Evolutionary conservation across 2,888 invertebrate species (phyloP), one percentile per base, ranked within the genome.

Genomic region (Gonocerus acuteangulatus): DNA sequence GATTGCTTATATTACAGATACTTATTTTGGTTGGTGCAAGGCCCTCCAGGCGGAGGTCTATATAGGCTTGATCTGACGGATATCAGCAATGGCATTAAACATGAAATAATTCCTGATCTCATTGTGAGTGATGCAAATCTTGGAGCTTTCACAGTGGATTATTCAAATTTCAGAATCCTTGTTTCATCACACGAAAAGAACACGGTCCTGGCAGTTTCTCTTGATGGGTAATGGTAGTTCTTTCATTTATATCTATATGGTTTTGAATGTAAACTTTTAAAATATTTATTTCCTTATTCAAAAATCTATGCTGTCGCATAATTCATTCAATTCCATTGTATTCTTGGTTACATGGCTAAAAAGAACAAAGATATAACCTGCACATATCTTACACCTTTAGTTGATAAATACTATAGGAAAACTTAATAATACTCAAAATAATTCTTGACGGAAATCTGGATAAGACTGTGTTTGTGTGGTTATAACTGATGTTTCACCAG

Each of bases 161-260:
- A 88, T 69, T 81, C 83, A 1, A 88, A 89, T 71, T 89, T 90
- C 71, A 80, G 87, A 63, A 75, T 94, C 3, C 79, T 91, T 11
- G 84, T 89, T 1, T 84, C 90, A 0, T 83, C 86, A 72, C 82
- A 86, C 62, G 78, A 78, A 32, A 78, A 82, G 59, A 90, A 90
- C 69, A 89, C 89, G 0, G 85, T 93, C 2, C 78, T 87, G 66
- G 84, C 89, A 0, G 84, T 90, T 3, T 87, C 89, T 1, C 74
- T 93, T 11, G 90, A 92, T 72, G 92, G 92, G 85, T 85, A 74
- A 74, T 77, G n/a, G n/a, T n/a, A n/a, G n/a, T n/a, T n/a, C n/a
- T n/a, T n/a, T n/a, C n/a, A n/a, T n/a, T n/a, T n/a, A n/a, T n/a
- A n/a, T n/a, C n/a, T n/a, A 47, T 56, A 16, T 13, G 36, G 11